Conservation (phyloP, 2,113 vertebrate species). For the Myiagra hebetior region DNA sequence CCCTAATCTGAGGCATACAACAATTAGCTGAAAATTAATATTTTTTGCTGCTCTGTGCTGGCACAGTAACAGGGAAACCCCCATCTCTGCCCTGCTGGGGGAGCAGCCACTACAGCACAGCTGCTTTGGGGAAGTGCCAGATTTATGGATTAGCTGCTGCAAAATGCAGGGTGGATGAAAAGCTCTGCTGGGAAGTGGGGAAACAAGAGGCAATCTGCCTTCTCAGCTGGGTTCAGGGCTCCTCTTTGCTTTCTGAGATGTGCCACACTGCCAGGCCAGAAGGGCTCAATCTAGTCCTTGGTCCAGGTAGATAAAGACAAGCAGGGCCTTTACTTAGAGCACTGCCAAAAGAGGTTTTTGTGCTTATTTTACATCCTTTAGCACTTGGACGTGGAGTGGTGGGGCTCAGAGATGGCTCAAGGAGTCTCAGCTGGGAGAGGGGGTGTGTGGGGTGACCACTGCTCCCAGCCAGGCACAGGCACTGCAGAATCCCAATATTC, state of each 20-base stretch:
- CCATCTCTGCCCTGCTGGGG: neutral
- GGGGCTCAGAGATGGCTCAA: neutral
- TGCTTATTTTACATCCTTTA: neutral
- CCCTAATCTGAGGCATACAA: neutral
- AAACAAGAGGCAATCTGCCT: neutral
- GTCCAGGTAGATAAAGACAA: neutral
- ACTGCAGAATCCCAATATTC: neutral
- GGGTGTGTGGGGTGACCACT: neutral
- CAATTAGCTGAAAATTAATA: neutral
- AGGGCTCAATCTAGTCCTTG: neutral
- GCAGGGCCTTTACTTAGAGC: fast-evolving
- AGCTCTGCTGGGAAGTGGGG: neutral
- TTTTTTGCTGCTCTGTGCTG: neutral
- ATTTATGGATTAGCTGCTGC: neutral
- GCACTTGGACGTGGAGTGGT: neutral
- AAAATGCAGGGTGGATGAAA: neutral
- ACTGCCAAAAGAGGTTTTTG: neutral
- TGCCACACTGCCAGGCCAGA: neutral
- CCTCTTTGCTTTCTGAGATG: neutral
- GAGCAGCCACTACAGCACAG: neutral
- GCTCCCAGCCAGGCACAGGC: neutral
- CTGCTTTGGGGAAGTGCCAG: neutral
- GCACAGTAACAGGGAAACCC: neutral
- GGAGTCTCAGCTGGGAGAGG: neutral
- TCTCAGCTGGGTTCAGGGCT: neutral